Evolutionary conservation across 2,113 vertebrate species (phyloP).

Genomic region (Sinocyclocheilus maitianheensis): DNA sequence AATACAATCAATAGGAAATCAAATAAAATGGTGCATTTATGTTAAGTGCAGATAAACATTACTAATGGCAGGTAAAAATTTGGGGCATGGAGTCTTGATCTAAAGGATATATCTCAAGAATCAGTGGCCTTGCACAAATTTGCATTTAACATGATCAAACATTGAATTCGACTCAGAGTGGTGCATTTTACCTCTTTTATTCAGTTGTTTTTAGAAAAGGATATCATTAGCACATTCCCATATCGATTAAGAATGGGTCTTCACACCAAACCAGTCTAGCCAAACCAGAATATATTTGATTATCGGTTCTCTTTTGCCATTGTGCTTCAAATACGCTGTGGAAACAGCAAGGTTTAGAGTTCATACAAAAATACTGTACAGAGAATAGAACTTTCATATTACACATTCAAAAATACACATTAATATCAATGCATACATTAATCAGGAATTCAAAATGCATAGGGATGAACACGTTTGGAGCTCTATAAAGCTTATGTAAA

Average conservation of each 20-base stretch:
- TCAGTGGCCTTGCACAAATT: background rate
- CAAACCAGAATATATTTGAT: conserved; percentile 70
- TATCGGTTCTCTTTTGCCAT: conserved; percentile 62
- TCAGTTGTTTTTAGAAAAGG: conserved; percentile 67
- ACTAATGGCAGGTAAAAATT: too few relatives aligned
- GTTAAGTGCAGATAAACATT: too few relatives aligned
- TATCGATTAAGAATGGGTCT: conserved; percentile 63
- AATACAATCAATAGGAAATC: too few relatives aligned
- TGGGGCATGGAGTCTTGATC: too few relatives aligned
- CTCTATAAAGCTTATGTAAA: conserved; percentile 74
- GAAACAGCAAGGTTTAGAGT: conserved; percentile 66
- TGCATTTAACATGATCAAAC: background rate
- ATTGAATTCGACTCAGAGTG: background rate
- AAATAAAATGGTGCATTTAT: too few relatives aligned
- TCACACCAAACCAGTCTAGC: conserved; percentile 73
- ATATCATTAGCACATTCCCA: conserved; percentile 69
- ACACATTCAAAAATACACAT: conserved; percentile 92
- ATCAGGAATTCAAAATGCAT: conserved; percentile 79
- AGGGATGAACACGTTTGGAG: conserved; percentile 71
- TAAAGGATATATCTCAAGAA: background rate
- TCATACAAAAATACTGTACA: conserved; percentile 99
- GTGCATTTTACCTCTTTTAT: conserved; percentile 40
- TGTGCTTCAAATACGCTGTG: conserved; percentile 77
- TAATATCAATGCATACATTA: conserved; percentile 68
- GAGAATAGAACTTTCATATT: conserved; percentile 88